Evolutionary conservation across 2,797 vertebrate genomes (phyloP).

Genomic region (Melanitta fusca): DNA sequence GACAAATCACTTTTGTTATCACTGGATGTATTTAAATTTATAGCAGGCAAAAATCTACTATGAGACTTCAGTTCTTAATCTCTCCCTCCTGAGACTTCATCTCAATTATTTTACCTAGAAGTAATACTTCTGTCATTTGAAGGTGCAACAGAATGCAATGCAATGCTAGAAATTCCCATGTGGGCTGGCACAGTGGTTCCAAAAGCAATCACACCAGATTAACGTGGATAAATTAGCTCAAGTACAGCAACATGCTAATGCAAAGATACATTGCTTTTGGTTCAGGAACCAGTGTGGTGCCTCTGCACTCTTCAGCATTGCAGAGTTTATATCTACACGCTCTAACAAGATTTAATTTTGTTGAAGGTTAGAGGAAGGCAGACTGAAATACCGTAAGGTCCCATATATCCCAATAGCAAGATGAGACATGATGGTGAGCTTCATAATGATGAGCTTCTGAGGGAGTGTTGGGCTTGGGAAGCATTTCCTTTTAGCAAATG

Average conservation of each 20-base stretch:
- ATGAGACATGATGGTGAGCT: constrained; percentile 22
- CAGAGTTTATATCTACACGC: neutral
- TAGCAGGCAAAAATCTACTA: neutral
- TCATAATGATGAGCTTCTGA: constrained; percentile 4
- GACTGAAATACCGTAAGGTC: neutral
- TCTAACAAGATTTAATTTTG: neutral
- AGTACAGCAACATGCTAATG: neutral
- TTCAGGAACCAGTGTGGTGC: neutral
- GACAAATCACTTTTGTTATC: neutral
- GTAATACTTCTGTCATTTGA: neutral
- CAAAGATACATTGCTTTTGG: neutral
- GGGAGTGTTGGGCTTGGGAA: constrained; percentile 31
- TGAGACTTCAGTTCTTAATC: neutral
- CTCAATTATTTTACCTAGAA: neutral
- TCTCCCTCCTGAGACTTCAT: neutral
- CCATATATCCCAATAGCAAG: constrained; percentile 7
- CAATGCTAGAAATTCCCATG: neutral
- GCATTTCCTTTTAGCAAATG: constrained; percentile 10
- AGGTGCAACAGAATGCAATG: neutral
- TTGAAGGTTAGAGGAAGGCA: neutral
- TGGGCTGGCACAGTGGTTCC: neutral
- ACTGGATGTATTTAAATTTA: neutral
- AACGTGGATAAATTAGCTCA: neutral
- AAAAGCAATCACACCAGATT: neutral
- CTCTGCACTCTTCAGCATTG: neutral